Conservation (phyloP, 2,888 invertebrate species). For the Hirudinaria manillensis region DNA sequence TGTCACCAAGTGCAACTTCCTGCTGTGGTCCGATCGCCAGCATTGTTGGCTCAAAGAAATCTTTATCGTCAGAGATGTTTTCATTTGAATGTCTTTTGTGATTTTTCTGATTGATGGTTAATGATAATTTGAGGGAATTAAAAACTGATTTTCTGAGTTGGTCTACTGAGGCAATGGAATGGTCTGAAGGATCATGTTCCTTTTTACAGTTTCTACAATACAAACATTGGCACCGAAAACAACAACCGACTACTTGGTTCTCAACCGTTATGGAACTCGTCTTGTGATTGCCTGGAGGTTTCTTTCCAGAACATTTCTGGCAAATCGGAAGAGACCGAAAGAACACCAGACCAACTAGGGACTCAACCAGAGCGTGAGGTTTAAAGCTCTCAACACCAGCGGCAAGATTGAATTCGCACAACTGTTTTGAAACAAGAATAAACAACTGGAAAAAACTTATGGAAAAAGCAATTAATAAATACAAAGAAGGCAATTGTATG, state of each 20-base stretch:
- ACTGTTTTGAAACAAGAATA: not conserved
- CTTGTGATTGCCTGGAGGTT: not conserved
- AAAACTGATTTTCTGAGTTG: not conserved
- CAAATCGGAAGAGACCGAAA: not conserved
- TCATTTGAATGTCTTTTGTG: too few species aligned
- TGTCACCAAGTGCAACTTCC: too few species aligned
- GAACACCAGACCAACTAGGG: not conserved
- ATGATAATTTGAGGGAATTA: not conserved
- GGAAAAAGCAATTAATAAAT: not conserved
- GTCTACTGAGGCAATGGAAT: not conserved
- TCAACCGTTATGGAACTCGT: not conserved
- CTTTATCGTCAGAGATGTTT: too few species aligned
- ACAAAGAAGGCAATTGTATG: not conserved
- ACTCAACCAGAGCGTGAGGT: not conserved
- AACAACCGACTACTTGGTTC: not conserved
- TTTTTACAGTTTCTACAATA: not conserved
- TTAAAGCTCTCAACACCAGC: not conserved
- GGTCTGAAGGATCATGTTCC: not conserved
- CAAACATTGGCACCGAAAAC: conserved; percentile 2
- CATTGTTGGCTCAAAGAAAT: too few species aligned
- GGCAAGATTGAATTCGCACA: not conserved
- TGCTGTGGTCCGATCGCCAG: too few species aligned
- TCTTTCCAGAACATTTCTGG: not conserved
- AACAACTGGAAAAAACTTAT: not conserved
- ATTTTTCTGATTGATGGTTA: too few species aligned